Evolutionary conservation across 2,113 vertebrate genomes (phyloP).

Genomic region (Fulica atra): DNA sequence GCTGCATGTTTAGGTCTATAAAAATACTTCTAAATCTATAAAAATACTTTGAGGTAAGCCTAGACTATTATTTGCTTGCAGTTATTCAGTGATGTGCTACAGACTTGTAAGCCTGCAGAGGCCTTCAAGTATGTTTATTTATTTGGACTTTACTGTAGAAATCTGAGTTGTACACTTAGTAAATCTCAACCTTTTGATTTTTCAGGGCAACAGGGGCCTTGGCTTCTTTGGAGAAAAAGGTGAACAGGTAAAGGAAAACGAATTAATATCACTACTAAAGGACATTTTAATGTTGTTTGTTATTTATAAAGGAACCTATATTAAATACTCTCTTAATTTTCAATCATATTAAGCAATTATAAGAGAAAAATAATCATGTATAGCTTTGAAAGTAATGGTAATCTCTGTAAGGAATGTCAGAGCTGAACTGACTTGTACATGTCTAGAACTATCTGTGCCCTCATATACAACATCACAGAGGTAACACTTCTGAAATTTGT

Average conservation of each 20-base stretch:
- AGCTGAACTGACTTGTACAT: not conserved
- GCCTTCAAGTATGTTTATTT: not conserved
- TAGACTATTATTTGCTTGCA: not conserved
- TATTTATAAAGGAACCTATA: not conserved
- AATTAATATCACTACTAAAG: not conserved
- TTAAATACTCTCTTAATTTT: not conserved
- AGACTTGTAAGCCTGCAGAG: not conserved
- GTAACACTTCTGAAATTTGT: not conserved
- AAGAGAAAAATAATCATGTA: not conserved
- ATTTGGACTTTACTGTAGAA: not conserved
- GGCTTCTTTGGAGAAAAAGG: conserved; percentile 80
- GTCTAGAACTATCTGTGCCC: not conserved
- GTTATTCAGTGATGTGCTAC: not conserved
- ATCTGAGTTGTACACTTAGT: not conserved
- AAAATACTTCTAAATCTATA: conserved; percentile 3
- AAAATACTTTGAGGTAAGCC: not conserved
- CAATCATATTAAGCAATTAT: not conserved
- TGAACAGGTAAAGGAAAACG: conserved; percentile 74
- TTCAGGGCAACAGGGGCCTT: conserved; percentile 79
- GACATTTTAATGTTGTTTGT: not conserved
- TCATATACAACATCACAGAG: not conserved
- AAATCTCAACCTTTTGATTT: conserved; percentile 30
- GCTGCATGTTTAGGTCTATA: not conserved
- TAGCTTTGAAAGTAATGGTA: not conserved
- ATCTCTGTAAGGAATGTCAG: not conserved